Evolutionary conservation across 2,797 vertebrate genomes (phyloP).

Genomic region (Botia almorhae): DNA sequence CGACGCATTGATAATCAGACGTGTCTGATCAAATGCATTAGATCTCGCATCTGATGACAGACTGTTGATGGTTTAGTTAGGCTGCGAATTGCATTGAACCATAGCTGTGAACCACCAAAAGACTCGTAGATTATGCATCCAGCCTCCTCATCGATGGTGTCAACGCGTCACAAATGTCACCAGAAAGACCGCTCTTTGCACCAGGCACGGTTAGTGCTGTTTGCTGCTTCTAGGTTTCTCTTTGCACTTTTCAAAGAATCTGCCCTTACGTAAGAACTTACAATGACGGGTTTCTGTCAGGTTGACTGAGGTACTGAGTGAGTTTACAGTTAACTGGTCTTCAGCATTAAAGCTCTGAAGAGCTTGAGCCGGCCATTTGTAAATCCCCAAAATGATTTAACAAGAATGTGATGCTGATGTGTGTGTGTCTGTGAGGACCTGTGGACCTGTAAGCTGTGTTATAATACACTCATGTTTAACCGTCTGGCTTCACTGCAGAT

Average conservation of each 20-base stretch:
- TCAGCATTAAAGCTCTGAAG: not conserved
- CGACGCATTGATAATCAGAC: constrained; percentile 63
- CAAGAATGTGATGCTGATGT: not conserved
- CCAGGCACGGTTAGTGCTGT: constrained; percentile 1
- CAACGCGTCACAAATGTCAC: not conserved
- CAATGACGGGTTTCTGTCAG: not conserved
- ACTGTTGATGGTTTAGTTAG: constrained; percentile 54
- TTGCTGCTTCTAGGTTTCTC: constrained; percentile 29
- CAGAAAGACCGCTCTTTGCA: constrained; percentile 31
- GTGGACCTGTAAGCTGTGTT: constrained; percentile 65
- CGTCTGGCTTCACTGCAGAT: constrained; percentile 83
- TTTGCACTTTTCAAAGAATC: constrained; percentile 15
- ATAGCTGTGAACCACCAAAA: not conserved
- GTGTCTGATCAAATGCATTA: constrained; percentile 56
- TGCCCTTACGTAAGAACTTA: not conserved
- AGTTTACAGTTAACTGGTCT: constrained; percentile 3
- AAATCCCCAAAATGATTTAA: not conserved
- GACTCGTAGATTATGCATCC: not conserved
- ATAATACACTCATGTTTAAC: constrained; percentile 61
- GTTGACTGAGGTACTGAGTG: not conserved
- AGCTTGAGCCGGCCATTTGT: not conserved
- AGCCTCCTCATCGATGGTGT: not conserved
- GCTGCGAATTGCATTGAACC: constrained; percentile 31
- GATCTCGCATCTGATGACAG: constrained; percentile 57
- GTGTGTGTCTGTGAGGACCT: not conserved